Base-by-base conservation (phyloP, 2,888 invertebrate genomes). In the Drosophila bunnanda region DNA sequence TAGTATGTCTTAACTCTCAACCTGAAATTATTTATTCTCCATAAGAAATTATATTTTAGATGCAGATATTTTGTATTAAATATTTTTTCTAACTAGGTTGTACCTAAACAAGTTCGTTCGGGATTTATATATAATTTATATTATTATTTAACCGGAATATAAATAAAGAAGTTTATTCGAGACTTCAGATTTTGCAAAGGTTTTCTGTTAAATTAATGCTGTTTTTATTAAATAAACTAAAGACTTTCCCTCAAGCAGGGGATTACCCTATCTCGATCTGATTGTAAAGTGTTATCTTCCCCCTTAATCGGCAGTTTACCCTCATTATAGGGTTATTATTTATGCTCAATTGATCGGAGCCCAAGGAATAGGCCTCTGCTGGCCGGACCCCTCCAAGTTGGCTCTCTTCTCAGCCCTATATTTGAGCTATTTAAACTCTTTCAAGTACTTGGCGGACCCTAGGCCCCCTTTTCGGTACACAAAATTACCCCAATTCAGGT, bases 401-500 rank as follows among this genome's bases (percentile, higher is more conserved):
- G 50, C 64, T 36, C 50, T 53, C 32, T 46, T 20, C 34, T 20
- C 30, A 13, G 38, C 4, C 44, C 20, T 39, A 25, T 39, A 25
- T 55, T 46, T 12, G 34, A 12, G 67, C 56, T 55, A 68, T 54
- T 68, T 56, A 56, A 67, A 55, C 32, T 20, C 68, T 73, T 72
- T 44, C 15, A 56, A 69, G 56, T 70, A 28, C 48, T 61, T 28
- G 28, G n/a, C 55, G 43, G 46, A 58, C 43, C 65, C 65, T 58
- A 38, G 4, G 46, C 17, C 50, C 50, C 56, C 53, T 53, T 56
- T 59, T 46, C 56, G 55, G 52, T 36, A 43, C 66, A 65, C 54
- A 69, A 85, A 85, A 85, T 84, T 84, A 82, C 78, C 88, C 73
- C 78, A 85, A 82, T 85, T 82, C 66, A 75, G 67, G 72, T 62